Conservation (phyloP, 2,888 invertebrate genomes). For the Ceramica pisi region DNA sequence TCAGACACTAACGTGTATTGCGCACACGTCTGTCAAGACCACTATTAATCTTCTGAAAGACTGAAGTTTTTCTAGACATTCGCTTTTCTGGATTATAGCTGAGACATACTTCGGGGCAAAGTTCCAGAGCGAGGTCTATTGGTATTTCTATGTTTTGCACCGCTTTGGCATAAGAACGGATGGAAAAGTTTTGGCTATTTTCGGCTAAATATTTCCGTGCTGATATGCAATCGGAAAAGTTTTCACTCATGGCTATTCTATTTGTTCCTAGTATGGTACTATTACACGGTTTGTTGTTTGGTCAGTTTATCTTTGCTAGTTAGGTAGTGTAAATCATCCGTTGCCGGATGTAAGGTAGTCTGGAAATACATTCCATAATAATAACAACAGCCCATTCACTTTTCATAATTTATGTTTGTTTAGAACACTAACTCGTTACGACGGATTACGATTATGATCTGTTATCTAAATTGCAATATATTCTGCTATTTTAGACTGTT, state of each 20-base stretch:
- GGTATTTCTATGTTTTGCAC: slow-evolving; percentile 42
- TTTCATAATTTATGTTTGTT: slow-evolving; percentile 56
- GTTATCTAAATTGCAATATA: slow-evolving; percentile 52
- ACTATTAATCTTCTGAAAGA: slow-evolving; percentile 82
- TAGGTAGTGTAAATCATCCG: slow-evolving; percentile 16
- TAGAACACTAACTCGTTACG: slow-evolving; percentile 43
- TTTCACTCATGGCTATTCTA: neutral
- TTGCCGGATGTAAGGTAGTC: slow-evolving; percentile 35
- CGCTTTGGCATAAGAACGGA: slow-evolving; percentile 46
- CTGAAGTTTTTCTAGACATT: slow-evolving; percentile 57
- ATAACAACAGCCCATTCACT: slow-evolving; percentile 43
- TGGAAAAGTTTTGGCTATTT: slow-evolving; percentile 52
- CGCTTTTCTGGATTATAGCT: slow-evolving; percentile 60
- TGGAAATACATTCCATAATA: slow-evolving; percentile 39
- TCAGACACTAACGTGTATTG: slow-evolving; percentile 75
- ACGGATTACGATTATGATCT: slow-evolving; percentile 50
- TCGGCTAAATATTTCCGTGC: slow-evolving; percentile 21
- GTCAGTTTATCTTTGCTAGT: neutral
- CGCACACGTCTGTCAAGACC: slow-evolving; percentile 83
- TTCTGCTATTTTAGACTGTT: slow-evolving; percentile 38
- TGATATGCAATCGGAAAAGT: slow-evolving; percentile 9
- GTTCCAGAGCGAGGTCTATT: slow-evolving; percentile 48
- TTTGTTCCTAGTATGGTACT: slow-evolving; percentile 10
- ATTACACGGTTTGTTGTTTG: neutral
- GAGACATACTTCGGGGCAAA: slow-evolving; percentile 56